These are phyloP conservation scores for Elaphurus davidianus DNA, from an alignment of 2,113 vertebrate species.

Conservation along the genomic window DNA sequence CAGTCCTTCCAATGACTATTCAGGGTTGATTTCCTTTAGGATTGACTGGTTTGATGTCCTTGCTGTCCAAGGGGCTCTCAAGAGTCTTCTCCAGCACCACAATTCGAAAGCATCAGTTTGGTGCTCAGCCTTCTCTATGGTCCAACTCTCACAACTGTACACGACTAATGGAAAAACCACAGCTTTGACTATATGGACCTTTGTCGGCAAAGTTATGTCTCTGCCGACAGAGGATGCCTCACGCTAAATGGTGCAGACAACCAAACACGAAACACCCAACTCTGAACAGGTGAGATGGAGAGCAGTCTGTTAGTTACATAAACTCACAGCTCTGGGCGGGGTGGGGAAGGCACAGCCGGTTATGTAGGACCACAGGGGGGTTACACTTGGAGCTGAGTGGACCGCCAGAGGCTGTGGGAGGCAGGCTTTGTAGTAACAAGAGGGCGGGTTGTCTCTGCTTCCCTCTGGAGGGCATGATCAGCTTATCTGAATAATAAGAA, in stretches of 20 bases:
- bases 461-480: no score
- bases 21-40: background rate
- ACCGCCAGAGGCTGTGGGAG: background rate
- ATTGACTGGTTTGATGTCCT: background rate
- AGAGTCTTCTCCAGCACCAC: background rate
- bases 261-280: background rate
- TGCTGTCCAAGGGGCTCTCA: background rate
- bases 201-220: background rate
- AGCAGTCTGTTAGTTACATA: background rate
- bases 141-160: background rate
- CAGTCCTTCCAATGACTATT: background rate
- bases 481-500: background rate
- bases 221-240: background rate
- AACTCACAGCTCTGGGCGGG: rapidly evolving
- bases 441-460: background rate
- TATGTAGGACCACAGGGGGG: background rate
- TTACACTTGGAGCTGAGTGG: background rate
- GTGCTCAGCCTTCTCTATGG: background rate
- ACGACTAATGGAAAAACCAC: background rate
- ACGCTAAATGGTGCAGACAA: background rate
- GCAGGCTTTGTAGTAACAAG: background rate
- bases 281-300: background rate
- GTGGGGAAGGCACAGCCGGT: background rate
- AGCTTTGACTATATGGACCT: background rate
- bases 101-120: background rate